Percentiles rank a stretch among this genome's conserved stretches.
Conservation (phyloP, 2,888 invertebrate genomes). For the Colostygia pectinataria region DNA sequence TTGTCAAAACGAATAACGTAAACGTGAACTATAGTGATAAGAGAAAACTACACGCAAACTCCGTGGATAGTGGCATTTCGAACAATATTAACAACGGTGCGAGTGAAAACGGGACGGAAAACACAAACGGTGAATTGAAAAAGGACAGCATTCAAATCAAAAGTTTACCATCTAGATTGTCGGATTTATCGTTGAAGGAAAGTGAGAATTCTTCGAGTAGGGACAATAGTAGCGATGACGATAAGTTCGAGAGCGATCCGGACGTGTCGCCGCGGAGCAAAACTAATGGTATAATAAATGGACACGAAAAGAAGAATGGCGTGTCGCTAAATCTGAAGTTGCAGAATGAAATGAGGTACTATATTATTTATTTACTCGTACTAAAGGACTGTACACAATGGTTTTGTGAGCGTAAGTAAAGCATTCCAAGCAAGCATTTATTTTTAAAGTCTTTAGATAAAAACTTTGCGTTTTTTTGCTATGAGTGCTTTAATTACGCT, state of each 20-base stretch:
- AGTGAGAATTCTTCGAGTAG: constrained; percentile 55
- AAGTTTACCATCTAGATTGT: constrained; percentile 57
- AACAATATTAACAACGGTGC: constrained; percentile 55
- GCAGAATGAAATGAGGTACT: constrained; percentile 76
- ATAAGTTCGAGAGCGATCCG: constrained; percentile 64
- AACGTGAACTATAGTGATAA: constrained; percentile 52
- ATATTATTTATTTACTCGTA: background rate
- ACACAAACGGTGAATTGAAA: constrained; percentile 40
- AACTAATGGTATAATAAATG: constrained; percentile 47
- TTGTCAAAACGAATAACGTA: constrained; percentile 41
- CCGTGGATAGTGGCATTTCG: constrained; percentile 74
- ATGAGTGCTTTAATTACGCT: no score
- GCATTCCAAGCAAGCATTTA: no score
- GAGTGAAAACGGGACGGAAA: constrained; percentile 29
- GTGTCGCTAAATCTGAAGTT: constrained; percentile 71
- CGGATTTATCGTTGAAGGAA: constrained; percentile 68
- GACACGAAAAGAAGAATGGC: constrained; percentile 63
- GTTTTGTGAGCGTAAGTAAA: no score
- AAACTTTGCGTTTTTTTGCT: no score
- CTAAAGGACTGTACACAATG: constrained; percentile 49
- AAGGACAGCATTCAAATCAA: constrained; percentile 51
- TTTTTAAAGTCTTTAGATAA: no score
- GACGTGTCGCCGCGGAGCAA: constrained; percentile 60
- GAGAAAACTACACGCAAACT: constrained; percentile 68
- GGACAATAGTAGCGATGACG: constrained; percentile 68